These are phyloP conservation scores for Xenopus tropicalis DNA, from an alignment of 2,113 vertebrate genomes.

Conservation along the genomic window DNA sequence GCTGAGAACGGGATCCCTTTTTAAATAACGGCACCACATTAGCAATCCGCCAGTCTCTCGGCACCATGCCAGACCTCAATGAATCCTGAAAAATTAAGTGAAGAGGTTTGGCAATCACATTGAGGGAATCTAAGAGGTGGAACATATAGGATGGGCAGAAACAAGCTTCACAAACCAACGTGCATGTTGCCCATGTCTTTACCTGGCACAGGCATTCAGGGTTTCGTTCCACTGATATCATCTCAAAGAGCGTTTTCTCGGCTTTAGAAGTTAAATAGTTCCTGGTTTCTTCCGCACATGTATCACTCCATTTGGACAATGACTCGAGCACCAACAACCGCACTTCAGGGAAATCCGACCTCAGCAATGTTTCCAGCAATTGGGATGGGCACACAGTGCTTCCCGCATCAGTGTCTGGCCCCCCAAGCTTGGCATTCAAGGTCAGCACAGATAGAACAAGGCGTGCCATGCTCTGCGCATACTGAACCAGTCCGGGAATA, in stretches of 20 bases:
- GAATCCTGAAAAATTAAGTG: too few relatives aligned
- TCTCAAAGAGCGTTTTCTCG: conserved; percentile 59
- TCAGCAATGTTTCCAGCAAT: conserved; percentile 62
- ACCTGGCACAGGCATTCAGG: conserved; percentile 86
- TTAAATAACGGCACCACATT: too few relatives aligned
- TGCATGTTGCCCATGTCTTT: neutral
- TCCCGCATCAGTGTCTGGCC: neutral
- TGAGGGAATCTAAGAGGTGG: too few relatives aligned
- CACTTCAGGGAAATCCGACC: conserved; percentile 76
- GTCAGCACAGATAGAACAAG: conserved; percentile 62
- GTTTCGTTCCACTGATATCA: conserved; percentile 78
- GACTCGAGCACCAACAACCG: conserved; percentile 70
- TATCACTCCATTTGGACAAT: conserved; percentile 62
- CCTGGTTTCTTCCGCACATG: conserved; percentile 36
- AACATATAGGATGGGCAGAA: too few relatives aligned
- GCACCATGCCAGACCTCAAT: too few relatives aligned
- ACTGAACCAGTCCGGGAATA: conserved; percentile 76
- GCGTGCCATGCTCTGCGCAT: conserved; percentile 80
- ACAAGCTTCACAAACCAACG: too few relatives aligned
- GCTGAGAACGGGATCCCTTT: too few relatives aligned
- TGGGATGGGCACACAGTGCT: conserved; percentile 36
- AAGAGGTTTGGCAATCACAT: too few relatives aligned
- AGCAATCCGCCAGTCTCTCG: too few relatives aligned
- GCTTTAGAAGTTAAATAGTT: conserved; percentile 55
- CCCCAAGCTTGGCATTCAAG: conserved; percentile 44